Evolutionary conservation across 2,888 invertebrate species (phyloP), one percentile per base, ranked within the genome.

Genomic region (Argyra leucocephala): DNA sequence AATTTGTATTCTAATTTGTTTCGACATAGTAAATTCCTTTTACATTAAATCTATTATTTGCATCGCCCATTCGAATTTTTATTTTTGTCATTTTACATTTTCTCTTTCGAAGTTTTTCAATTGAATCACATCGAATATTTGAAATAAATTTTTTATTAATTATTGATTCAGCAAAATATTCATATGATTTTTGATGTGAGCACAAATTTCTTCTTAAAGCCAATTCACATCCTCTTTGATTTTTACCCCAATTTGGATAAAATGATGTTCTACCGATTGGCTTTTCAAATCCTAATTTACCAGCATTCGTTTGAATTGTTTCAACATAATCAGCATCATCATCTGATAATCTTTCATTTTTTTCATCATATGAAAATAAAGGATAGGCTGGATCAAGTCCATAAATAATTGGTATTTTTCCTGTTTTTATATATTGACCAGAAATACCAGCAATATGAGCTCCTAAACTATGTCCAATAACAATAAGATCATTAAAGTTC

Each of bases 101-200:
- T 31, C 7, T 36, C 26, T 72, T 71, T 37, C 48, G 12, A 18
- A 48, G n/a, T 78, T 84, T 18, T 57, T 71, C 67, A 64, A 74
- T 73, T 65, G 69, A 57, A 2, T 67, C 60, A 63, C 77, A 77
- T n/a, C n/a, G n/a, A n/a, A n/a, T n/a, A n/a, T 31, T 31, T 31
- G 31, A 12, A 10, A 31, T 31, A 31, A 31, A 31, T 31, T 31
- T 31, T 10, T 31, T 31, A 10, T 57, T 21, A 57, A 22, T 62
- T n/a, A 81, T 61, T 6, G 68, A 68, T 57, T 68, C 68, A 18
- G 67, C 65, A 64, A 65, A 68, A 57, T 67, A 67, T n/a, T 57
- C 57, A 64, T 61, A 66, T 6, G 68, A 65, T 22, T 68, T 61
- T 3, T 63, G 22, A 63, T 70, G 70, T 12, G 69, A 66, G 61